phyloP scores from a whole-genome alignment of 1,140 invertebrate genomes.

The Zelostemma sp. region DNA sequence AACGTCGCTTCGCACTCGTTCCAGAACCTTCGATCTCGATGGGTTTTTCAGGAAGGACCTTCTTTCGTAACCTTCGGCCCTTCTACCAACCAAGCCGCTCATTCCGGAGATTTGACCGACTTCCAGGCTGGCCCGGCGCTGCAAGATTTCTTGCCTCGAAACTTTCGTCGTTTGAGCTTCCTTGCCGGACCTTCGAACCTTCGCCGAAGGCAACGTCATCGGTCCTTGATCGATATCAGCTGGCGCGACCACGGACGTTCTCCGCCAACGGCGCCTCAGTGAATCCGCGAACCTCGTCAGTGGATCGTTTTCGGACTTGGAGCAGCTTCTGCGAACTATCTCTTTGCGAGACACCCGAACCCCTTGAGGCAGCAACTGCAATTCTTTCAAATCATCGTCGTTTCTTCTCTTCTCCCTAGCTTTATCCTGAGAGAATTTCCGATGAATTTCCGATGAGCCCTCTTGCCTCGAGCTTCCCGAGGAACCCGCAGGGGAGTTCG shows the following conservation, averaged over 20 bases:
- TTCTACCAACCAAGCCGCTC: slow-evolving; percentile 8
- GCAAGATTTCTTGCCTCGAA: slow-evolving; percentile 63
- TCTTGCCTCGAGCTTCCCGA: slow-evolving; percentile 21
- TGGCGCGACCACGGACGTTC: slow-evolving; percentile 6
- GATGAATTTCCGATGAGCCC: slow-evolving; percentile 31
- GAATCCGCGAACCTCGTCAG: slow-evolving; percentile 40
- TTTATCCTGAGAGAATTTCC: slow-evolving; percentile 38
- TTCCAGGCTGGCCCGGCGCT: slow-evolving; percentile 54
- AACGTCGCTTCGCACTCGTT: slow-evolving; percentile 20
- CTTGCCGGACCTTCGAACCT: background rate
- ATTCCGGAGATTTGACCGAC: slow-evolving; percentile 9
- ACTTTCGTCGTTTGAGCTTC: slow-evolving; percentile 22
- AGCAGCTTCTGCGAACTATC: slow-evolving; percentile 49
- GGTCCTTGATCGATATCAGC: background rate
- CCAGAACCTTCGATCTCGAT: slow-evolving; percentile 19
- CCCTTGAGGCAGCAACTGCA: slow-evolving; percentile 30
- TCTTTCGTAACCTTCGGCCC: slow-evolving; percentile 5
- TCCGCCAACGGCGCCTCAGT: slow-evolving; percentile 22
- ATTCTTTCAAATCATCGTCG: slow-evolving; percentile 10
- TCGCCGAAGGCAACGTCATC: background rate
- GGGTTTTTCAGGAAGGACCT: slow-evolving; percentile 42
- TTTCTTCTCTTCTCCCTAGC: background rate
- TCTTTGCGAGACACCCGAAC: slow-evolving; percentile 52
- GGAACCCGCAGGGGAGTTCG: slow-evolving; percentile 40
- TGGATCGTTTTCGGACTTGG: slow-evolving; percentile 34